Conservation (phyloP, 2,888 invertebrate genomes). For the Meandrusa payeni region DNA sequence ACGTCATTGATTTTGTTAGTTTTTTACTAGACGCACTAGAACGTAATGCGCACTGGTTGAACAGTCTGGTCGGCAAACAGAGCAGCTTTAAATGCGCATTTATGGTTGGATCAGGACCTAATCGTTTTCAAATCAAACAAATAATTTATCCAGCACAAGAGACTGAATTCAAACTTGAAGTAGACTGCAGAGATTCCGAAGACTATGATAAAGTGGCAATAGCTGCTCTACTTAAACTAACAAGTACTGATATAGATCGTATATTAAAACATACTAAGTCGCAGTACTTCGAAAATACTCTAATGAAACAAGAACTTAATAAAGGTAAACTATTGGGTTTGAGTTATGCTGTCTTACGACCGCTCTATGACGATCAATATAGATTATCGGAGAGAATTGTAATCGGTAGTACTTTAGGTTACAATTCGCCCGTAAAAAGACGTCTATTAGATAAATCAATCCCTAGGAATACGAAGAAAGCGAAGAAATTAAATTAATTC, state of each 20-base stretch:
- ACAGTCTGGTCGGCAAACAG: constrained; percentile 53
- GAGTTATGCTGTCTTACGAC: constrained; percentile 58
- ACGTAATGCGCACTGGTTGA: constrained; percentile 62
- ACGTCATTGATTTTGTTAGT: constrained; percentile 60
- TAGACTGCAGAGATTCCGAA: constrained; percentile 62
- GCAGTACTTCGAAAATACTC: constrained; percentile 48
- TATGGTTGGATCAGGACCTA: constrained; percentile 65
- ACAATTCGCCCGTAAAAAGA: constrained; percentile 44
- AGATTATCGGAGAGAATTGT: constrained; percentile 60
- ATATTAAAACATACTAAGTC: constrained; percentile 57
- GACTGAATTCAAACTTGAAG: constrained; percentile 56
- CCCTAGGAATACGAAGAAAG: constrained; percentile 48
- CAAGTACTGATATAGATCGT: constrained; percentile 51
- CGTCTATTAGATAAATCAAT: constrained; percentile 47
- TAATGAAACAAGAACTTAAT: constrained; percentile 55
- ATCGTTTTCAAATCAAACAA: constrained; percentile 64
- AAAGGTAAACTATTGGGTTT: constrained; percentile 63
- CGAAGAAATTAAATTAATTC: constrained; percentile 38
- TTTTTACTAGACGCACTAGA: constrained; percentile 59
- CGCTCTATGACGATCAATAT: constrained; percentile 59
- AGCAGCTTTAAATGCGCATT: constrained; percentile 60
- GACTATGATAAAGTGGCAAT: constrained; percentile 66
- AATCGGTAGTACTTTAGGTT: constrained; percentile 48
- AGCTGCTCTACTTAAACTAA: constrained; percentile 56
- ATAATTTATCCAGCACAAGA: constrained; percentile 58